These are phyloP conservation scores for Platerodrilus igneus DNA, from an alignment of 2,888 invertebrate species.

Conservation along the genomic window DNA sequence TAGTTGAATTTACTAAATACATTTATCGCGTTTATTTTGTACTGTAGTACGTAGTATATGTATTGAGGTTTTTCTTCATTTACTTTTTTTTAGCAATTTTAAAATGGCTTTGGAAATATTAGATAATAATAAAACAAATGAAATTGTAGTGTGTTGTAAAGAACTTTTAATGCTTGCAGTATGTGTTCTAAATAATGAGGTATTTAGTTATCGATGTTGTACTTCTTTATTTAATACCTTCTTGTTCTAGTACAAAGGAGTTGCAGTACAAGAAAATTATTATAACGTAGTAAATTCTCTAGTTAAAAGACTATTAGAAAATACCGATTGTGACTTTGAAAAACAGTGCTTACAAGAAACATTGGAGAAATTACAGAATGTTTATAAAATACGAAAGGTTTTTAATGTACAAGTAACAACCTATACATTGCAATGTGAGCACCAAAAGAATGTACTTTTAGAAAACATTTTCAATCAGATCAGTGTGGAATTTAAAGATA, in stretches of 20 bases:
- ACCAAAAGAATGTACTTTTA: slow-evolving; percentile 19
- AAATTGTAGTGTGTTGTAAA: slow-evolving; percentile 21
- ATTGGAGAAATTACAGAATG: slow-evolving; percentile 15
- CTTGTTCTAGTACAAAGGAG: slow-evolving; percentile 8
- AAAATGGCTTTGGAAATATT: slow-evolving; percentile 39
- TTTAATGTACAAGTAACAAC: slow-evolving; percentile 21
- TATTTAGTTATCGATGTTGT: no score
- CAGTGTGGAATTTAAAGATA: slow-evolving; percentile 13
- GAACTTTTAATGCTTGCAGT: slow-evolving; percentile 3
- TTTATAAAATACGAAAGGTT: slow-evolving; percentile 25
- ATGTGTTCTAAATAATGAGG: slow-evolving; percentile 6
- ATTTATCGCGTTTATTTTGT: no score
- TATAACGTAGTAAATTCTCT: slow-evolving; percentile 20
- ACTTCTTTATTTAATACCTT: no score
- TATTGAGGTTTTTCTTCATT: no score
- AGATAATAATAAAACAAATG: slow-evolving; percentile 34
- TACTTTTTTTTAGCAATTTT: slow-evolving; percentile 32
- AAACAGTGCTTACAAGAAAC: slow-evolving; percentile 9
- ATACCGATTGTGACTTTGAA: slow-evolving; percentile 2
- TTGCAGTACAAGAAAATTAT: slow-evolving; percentile 16
- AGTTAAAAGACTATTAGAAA: slow-evolving; percentile 17
- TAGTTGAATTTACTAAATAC: no score
- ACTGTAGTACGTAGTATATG: no score
- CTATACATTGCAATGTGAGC: slow-evolving; percentile 20
- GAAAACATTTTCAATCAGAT: slow-evolving; percentile 22